Conservation (phyloP, 1,140 invertebrate species). For the Pentalonia nigronervosa region DNA sequence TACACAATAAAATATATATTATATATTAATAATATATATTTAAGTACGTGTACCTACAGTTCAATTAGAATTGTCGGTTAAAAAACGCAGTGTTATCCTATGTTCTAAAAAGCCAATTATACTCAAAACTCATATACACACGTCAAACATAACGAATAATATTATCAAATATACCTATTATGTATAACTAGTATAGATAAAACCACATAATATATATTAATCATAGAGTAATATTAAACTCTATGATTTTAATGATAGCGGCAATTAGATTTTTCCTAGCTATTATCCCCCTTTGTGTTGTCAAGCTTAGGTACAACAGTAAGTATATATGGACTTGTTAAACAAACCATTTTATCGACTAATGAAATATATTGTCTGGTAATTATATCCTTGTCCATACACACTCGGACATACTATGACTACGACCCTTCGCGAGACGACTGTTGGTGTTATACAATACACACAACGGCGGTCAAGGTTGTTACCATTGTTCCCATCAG, state of each 20-base stretch:
- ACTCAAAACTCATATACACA: neutral
- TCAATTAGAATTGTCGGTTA: neutral
- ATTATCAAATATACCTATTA: neutral
- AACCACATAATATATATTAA: neutral
- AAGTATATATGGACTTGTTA: neutral
- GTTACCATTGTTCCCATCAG: neutral
- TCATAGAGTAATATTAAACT: no score
- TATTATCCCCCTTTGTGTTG: neutral
- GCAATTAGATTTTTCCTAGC: neutral
- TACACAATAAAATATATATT: neutral
- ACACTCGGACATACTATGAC: neutral
- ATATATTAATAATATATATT: no score
- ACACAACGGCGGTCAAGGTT: slow-evolving; percentile 28
- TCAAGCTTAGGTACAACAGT: neutral
- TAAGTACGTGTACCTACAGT: no score
- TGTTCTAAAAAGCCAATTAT: neutral
- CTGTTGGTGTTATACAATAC: neutral
- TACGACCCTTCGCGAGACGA: neutral
- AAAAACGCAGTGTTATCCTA: neutral
- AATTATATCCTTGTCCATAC: neutral
- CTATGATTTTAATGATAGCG: neutral
- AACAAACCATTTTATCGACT: neutral
- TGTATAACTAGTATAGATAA: neutral
- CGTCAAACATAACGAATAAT: neutral
- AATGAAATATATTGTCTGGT: neutral